Conservation (phyloP, 2,888 invertebrate species). For the Trissoscelio sp. region DNA sequence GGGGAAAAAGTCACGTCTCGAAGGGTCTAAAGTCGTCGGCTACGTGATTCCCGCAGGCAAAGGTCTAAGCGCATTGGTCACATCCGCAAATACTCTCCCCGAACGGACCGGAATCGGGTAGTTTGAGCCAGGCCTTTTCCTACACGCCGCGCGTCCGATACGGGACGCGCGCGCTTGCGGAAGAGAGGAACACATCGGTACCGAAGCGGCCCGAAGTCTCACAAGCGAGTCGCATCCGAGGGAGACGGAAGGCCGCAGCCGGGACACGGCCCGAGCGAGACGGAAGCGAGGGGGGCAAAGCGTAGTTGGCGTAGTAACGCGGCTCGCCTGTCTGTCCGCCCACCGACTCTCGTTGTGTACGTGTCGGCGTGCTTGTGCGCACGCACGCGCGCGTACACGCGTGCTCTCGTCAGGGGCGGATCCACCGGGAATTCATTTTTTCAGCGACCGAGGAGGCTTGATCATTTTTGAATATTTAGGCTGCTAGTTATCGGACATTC, state of each 20-base stretch:
- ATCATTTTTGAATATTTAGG: constrained; percentile 39
- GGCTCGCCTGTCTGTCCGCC: constrained; percentile 62
- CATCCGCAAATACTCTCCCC: constrained; percentile 52
- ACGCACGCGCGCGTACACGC: constrained; percentile 66
- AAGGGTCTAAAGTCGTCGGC: constrained; percentile 50
- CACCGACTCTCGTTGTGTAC: constrained; percentile 54
- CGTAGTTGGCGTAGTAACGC: constrained; percentile 58
- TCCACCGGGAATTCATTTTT: constrained; percentile 57
- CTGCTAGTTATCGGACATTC: constrained; percentile 21
- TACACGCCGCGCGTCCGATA: constrained; percentile 41
- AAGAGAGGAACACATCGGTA: constrained; percentile 55
- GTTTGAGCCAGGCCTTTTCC: constrained; percentile 39
- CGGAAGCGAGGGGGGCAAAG: constrained; percentile 57
- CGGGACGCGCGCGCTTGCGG: constrained; percentile 69
- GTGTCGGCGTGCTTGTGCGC: constrained; percentile 55
- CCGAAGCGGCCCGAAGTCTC: constrained; percentile 46
- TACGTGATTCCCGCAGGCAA: constrained; percentile 65
- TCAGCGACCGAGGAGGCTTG: background rate
- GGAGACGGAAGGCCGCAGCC: constrained; percentile 21
- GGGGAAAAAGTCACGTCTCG: constrained; percentile 56
- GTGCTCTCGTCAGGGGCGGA: constrained; percentile 72
- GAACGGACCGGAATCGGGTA: constrained; percentile 38
- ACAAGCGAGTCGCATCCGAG: constrained; percentile 58
- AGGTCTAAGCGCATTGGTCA: constrained; percentile 56
- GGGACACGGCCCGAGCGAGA: constrained; percentile 46